phyloP scores from a whole-genome alignment of 2,888 invertebrate genomes.

The Sabellastarte sp. region DNA sequence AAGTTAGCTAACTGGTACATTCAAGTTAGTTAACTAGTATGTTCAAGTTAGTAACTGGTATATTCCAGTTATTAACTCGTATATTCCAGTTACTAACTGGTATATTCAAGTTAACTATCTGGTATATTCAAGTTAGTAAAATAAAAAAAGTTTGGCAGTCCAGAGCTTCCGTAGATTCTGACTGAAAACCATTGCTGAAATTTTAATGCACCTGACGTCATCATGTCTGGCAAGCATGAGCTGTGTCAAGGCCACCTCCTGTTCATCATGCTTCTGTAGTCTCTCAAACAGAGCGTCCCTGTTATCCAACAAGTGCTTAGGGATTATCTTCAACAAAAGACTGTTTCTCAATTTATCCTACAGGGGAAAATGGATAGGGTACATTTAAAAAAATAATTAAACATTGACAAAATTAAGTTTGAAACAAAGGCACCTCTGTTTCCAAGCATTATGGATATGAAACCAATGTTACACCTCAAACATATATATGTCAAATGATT shows the following conservation, averaged over 20 bases:
- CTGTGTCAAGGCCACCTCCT: slow-evolving; percentile 13
- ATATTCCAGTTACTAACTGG: neutral
- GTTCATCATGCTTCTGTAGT: slow-evolving; percentile 23
- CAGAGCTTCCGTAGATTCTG: too few relatives aligned
- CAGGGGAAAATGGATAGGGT: neutral
- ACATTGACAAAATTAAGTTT: too few relatives aligned
- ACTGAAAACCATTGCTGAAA: too few relatives aligned
- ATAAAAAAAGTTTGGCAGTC: too few relatives aligned
- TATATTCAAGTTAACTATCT: too few relatives aligned
- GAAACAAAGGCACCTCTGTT: too few relatives aligned
- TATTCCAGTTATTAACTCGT: neutral
- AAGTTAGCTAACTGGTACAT: too few relatives aligned
- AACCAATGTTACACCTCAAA: neutral
- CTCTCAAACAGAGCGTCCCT: slow-evolving; percentile 44
- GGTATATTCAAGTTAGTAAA: too few relatives aligned
- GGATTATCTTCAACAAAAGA: slow-evolving; percentile 48
- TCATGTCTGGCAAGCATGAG: slow-evolving; percentile 20
- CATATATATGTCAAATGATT: too few relatives aligned
- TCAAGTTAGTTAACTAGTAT: too few relatives aligned
- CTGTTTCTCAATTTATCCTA: slow-evolving; percentile 39
- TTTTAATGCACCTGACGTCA: slow-evolving; percentile 20
- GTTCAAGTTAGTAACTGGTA: neutral
- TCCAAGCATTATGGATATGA: neutral
- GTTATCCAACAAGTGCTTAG: slow-evolving; percentile 43
- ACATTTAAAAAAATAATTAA: too few relatives aligned